Conservation (phyloP, 2,113 vertebrate species). For the Peromyscus californicus region DNA sequence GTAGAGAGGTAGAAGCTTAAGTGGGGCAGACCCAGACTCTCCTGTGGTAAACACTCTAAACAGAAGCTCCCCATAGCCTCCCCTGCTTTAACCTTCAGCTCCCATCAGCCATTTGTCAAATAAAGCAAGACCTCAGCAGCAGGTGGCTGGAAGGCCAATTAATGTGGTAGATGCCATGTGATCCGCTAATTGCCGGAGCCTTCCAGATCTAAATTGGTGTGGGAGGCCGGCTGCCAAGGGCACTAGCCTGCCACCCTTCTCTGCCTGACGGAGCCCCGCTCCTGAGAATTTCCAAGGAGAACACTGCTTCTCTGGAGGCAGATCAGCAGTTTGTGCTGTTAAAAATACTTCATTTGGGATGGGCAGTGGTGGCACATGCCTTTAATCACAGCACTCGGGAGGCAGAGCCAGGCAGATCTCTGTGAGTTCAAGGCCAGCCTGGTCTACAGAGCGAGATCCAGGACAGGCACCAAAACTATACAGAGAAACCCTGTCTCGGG, state of each 20-base stretch:
- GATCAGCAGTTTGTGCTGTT: conserved; percentile 72
- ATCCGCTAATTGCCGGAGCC: conserved; percentile 79
- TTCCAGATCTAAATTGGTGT: conserved; percentile 78
- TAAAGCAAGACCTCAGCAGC: conserved; percentile 62
- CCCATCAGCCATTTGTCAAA: conserved; percentile 52
- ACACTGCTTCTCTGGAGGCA: conserved; percentile 73
- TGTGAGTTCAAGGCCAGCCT: too few species aligned
- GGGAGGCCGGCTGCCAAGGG: conserved; percentile 71
- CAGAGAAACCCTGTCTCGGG: too few species aligned
- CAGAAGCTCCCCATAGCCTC: background rate
- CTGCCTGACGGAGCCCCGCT: background rate
- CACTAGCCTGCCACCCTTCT: conserved; percentile 32
- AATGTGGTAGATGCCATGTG: conserved; percentile 67
- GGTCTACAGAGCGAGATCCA: too few species aligned
- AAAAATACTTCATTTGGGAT: conserved; percentile 68
- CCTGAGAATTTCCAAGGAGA: conserved; percentile 74
- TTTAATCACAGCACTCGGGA: too few species aligned
- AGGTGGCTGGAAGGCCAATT: conserved; percentile 81
- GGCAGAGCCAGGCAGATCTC: too few species aligned
- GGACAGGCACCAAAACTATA: too few species aligned
- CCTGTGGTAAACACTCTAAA: background rate
- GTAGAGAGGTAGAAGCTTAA: background rate
- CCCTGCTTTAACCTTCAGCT: conserved; percentile 27
- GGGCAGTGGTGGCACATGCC: too few species aligned
- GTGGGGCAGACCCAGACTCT: background rate